These are phyloP conservation scores for western clawed frog (Xenopus tropicalis) DNA, from an alignment of 2,113 vertebrate genomes.

Conservation along the genomic window UCB_Xtro_10.0 CM004444.2:128971501-128972000, in stretches of 20 bases:
- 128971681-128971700: too few relatives aligned
- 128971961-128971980: conserved; percentile 28
- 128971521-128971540: too few relatives aligned
- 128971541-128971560: too few relatives aligned
- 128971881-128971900: conserved; percentile 26
- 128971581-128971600: too few relatives aligned
- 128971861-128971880: conserved; percentile 32
- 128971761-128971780: neutral
- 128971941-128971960: conserved; percentile 34
- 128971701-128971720: neutral
- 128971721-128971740: too few relatives aligned
- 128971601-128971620: too few relatives aligned
- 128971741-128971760: neutral
- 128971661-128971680: too few relatives aligned
- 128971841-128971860: conserved; percentile 20
- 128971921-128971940: conserved; percentile 29
- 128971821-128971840: conserved; percentile 8
- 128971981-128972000: conserved; percentile 34
- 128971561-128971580: too few relatives aligned
- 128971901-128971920: conserved; percentile 25
- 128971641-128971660: too few relatives aligned
- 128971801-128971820: neutral
- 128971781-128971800: conserved; percentile 8
- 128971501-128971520: too few relatives aligned
- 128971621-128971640: too few relatives aligned